Evolutionary conservation across 1,140 invertebrate species (phyloP), one percentile per base, ranked within the genome.

Genomic region (Ceratina calcarata): DNA sequence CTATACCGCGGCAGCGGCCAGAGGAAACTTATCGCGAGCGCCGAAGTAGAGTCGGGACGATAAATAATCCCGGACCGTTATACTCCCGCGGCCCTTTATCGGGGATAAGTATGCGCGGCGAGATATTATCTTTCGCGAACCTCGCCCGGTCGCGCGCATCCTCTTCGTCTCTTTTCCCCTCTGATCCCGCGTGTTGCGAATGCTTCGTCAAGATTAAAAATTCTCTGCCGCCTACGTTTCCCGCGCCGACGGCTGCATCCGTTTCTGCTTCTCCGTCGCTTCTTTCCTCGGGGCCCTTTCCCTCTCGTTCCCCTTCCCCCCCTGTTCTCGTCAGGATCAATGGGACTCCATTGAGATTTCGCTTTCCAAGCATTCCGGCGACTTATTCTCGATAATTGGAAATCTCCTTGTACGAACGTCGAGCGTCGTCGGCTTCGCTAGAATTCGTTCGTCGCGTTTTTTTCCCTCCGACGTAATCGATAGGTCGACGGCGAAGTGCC

Each of bases 321-420:
- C 15, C 3, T 32, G 4, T 51, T 22, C 53, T 18, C 22, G 18
- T 18, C 20, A 24, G 12, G 72, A 71, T 78, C 76, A 78, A 78
- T 72, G 76, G 27, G 37, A 71, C 49, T 27, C 68, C 76, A 61
- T 62, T 24, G 76, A 78, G 76, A 78, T 78, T 78, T 78, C 68
- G 76, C 76, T 78, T 78, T 64, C 68, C 15, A 64, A 64, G 68
- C 76, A 68, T 78, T 78, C 61, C 68, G 22, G 24, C 68, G 76
- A 78, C 76, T 78, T 78, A 78, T 78, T 72, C 68, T 51, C 76
- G 76, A 78, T 78, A 78, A 78, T 78, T 78, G 76, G 68, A 78
- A 78, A 78, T 78, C 76, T 78, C 76, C 76, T 78, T 78, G 76
- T 72, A 78, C 75, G 67, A 71, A 71, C 67, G 49, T 78, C 75